Percentiles rank a stretch among this genome's conserved stretches.
phyloP scores from a whole-genome alignment of 2,888 invertebrate species.

The Dysmachus trigonus region DNA sequence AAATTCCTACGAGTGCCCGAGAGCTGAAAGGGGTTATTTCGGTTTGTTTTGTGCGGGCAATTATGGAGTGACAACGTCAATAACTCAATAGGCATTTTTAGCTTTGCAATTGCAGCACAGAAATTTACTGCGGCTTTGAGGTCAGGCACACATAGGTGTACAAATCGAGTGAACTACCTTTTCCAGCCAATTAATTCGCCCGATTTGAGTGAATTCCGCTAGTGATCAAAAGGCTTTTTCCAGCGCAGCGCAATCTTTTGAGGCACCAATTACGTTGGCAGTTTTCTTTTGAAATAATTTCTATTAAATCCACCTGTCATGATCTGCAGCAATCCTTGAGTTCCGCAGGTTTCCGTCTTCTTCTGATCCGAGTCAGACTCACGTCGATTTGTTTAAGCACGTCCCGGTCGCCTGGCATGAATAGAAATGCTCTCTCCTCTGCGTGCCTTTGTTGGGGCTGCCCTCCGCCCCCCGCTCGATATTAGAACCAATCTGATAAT shows the following conservation, averaged over 20 bases:
- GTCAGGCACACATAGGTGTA: background rate
- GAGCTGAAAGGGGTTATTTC: slow-evolving; percentile 20
- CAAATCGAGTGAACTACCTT: background rate
- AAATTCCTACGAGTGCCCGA: slow-evolving; percentile 49
- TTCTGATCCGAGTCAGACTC: background rate
- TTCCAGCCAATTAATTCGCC: background rate
- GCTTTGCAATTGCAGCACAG: background rate
- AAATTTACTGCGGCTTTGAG: background rate
- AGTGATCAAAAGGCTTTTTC: background rate
- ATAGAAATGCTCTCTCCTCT: slow-evolving; percentile 8
- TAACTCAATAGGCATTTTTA: background rate
- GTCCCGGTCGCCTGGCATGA: background rate
- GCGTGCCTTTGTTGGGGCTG: background rate
- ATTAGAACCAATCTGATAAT: background rate
- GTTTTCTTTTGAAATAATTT: slow-evolving; percentile 12
- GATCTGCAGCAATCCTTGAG: background rate
- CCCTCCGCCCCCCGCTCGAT: background rate
- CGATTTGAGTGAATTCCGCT: background rate
- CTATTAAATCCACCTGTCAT: slow-evolving; percentile 32
- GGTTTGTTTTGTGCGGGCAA: background rate
- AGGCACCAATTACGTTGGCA: background rate
- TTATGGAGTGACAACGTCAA: slow-evolving; percentile 12
- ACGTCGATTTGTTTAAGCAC: slow-evolving; percentile 21
- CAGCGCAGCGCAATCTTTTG: background rate
- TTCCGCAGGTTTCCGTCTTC: background rate